phyloP scores from a whole-genome alignment of 2,888 invertebrate species.

The Caenorhabditis parvicauda region DNA sequence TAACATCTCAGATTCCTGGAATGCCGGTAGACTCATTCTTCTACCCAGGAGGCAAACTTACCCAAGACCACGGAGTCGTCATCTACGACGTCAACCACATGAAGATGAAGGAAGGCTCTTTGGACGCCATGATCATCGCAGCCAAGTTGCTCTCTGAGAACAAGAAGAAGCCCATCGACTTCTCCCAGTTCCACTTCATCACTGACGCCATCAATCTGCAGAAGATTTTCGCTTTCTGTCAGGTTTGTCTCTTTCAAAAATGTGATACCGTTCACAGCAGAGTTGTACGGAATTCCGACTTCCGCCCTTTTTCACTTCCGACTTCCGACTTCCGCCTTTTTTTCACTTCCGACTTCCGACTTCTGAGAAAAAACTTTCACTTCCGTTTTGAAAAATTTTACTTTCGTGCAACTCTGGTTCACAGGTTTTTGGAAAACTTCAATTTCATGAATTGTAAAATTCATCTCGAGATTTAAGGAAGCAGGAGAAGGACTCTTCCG shows the following conservation, averaged over 20 bases:
- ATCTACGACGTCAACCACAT: constrained; percentile 61
- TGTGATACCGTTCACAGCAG: too few relatives aligned
- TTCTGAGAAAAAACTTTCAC: too few relatives aligned
- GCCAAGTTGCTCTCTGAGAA: constrained; percentile 49
- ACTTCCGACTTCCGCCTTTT: too few relatives aligned
- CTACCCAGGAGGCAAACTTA: constrained; percentile 60
- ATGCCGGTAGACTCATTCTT: constrained; percentile 53
- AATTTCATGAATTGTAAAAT: too few relatives aligned
- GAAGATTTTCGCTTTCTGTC: constrained; percentile 62
- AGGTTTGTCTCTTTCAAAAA: constrained; percentile 17
- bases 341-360: too few relatives aligned
- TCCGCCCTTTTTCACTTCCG: too few relatives aligned
- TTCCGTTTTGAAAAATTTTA: too few relatives aligned
- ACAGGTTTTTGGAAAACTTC: too few relatives aligned
- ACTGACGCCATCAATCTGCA: constrained; percentile 63
- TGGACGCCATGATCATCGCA: constrained; percentile 59
- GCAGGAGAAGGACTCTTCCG: constrained; percentile 62
- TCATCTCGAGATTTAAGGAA: constrained; percentile 41
- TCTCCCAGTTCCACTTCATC: constrained; percentile 60
- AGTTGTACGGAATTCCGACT: too few relatives aligned
- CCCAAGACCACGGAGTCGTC: constrained; percentile 59
- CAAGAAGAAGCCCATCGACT: constrained; percentile 59
- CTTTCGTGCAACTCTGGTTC: too few relatives aligned
- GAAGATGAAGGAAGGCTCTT: constrained; percentile 48
- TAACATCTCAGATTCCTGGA: constrained; percentile 52